Base-by-base conservation (phyloP, 2,113 vertebrate species). In the Gorsachius goisagi region DNA sequence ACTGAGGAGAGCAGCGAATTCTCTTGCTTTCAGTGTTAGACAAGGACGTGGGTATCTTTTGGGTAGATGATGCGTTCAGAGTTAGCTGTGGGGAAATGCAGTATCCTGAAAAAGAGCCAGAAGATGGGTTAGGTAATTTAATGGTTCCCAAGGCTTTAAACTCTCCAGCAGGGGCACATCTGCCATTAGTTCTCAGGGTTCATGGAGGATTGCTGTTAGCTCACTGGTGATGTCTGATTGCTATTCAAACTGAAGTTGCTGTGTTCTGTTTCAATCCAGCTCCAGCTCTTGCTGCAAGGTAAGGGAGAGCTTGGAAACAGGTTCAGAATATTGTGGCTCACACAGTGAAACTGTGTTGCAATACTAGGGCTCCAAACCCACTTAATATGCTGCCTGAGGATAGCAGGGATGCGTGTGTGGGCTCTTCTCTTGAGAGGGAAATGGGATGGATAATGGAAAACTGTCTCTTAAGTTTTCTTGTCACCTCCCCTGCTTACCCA, bases 221-320 rank as follows among this genome's bases (percentile, higher is more conserved):
- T n/a, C 47, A 41, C 39, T 9, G 24, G 15, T 27, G 26, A 59
- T 56, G 17, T 26, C 35, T 47, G 49, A 82, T 8, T 0, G 2
- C 44, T 72, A 7, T 39, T 85, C 35, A 30, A 12, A 35, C 28
- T 4, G 15, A 87, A 28, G 33, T 47, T 52, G 37, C 63, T 62
- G 47, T 33, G 18, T 77, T 49, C 15, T 4, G 2, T 37, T 53
- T 18, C 53, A 41, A 80, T 22, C 0, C 0, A 86, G 45, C 22
- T 55, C 52, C 53, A 79, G 35, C 56, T 27, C 76, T 69, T 62
- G 39, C 59, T 58, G 72, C 9, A 24, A 35, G 50, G 50, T 56
- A 73, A 66, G 30, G 27, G 15, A 72, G 35, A 77, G 27, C 76
- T 15, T 4, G 3, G 41, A 45, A 63, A 28, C 8, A 32, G 59